Percentiles rank a stretch among this genome's conserved stretches.
phyloP scores from a whole-genome alignment of 2,888 invertebrate species.

The Furcula furcula region DNA sequence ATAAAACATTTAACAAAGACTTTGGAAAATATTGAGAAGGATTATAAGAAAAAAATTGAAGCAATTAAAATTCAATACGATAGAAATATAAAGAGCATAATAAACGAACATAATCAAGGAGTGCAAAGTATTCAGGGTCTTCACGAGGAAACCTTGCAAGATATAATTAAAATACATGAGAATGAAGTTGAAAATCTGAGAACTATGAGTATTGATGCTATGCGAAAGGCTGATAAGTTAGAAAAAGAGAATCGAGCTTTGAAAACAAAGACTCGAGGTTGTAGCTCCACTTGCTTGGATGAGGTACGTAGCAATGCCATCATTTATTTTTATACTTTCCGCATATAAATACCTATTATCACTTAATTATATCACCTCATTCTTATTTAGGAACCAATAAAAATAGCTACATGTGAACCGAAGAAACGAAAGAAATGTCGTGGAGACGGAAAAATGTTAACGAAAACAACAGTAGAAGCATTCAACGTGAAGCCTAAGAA shows the following conservation, averaged over 20 bases:
- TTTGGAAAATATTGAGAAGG: conserved; percentile 56
- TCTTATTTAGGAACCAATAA: conserved; percentile 48
- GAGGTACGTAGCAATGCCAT: no score
- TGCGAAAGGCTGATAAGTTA: conserved; percentile 63
- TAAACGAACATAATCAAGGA: conserved; percentile 78
- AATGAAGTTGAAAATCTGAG: conserved; percentile 75
- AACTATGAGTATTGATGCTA: conserved; percentile 69
- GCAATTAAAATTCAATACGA: conserved; percentile 79
- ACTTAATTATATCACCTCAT: not conserved
- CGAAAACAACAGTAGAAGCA: conserved; percentile 64
- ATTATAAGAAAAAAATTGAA: conserved; percentile 64
- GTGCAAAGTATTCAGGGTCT: conserved; percentile 77
- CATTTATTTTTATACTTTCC: conserved; percentile 1
- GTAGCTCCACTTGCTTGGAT: conserved; percentile 29
- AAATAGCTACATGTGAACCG: conserved; percentile 39
- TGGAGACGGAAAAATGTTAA: conserved; percentile 44
- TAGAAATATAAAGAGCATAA: conserved; percentile 72
- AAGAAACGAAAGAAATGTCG: conserved; percentile 41
- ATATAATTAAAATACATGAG: conserved; percentile 72
- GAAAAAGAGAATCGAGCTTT: conserved; percentile 60
- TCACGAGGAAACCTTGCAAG: conserved; percentile 75
- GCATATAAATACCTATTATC: no score
- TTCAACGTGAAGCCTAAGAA: conserved; percentile 59
- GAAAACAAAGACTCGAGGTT: conserved; percentile 41
- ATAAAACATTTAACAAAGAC: conserved; percentile 50